Evolutionary conservation across 92 coral and sea anemone species (phyloP), one percentile per base, ranked within the genome.

Genomic region (Phenganax marumi): DNA sequence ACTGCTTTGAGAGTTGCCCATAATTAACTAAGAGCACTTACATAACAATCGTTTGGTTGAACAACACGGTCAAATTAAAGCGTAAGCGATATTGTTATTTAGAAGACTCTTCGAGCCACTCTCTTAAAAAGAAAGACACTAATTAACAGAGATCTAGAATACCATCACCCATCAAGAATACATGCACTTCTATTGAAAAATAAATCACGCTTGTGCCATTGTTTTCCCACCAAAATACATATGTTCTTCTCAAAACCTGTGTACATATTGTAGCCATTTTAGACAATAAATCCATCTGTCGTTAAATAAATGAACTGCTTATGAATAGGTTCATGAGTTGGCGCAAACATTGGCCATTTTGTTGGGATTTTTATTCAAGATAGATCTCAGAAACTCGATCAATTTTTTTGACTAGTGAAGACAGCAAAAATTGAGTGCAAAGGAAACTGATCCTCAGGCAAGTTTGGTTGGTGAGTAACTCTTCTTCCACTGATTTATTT

Each of bases 291-390:
- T 55, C 68, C 81, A 76, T 76, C 81, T 76, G 81, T 76, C 81
- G 81, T 56, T 76, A 62, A 76, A 76, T 62, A 76, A 76, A 76
- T 76, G 68, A 76, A 76, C 81, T 76, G 50, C 51, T 26, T 50
- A 26, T 76, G 81, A 76, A 76, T 76, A 76, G 54, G 81, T 76
- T 76, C 81, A 76, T 76, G 81, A 76, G 81, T 25, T 62, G 23
- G 64, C 81, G 47, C 61, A 74, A 76, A 76, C 50, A 76, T 62
- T 18, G 33, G 69, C 68, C 68, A 55, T 76, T 76, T 76, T 55
- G 53, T 51, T 47, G 21, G 9, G 22, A 48, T 50, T 33, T 25
- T 76, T 76, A 76, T 56, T 52, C 51, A 24, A 26, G 50, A 19
- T 51, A 23, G 81, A 76, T 76, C 64, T 18, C 19, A 50, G 22